Conservation (phyloP, 2,888 invertebrate genomes). For the Amphipyra berbera region DNA sequence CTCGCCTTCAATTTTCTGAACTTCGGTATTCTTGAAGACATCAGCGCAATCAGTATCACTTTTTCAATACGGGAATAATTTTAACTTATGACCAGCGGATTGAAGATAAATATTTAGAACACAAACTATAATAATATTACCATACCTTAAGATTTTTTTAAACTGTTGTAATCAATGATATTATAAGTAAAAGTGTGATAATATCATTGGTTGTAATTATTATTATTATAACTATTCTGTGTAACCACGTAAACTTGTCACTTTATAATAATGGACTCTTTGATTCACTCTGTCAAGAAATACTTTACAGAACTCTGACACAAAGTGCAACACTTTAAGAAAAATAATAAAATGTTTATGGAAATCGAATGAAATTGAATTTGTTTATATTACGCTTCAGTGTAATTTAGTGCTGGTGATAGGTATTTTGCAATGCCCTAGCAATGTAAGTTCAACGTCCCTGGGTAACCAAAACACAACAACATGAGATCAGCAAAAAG, state of each 20-base stretch:
- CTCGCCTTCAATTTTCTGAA: too few species aligned
- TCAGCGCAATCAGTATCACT: too few species aligned
- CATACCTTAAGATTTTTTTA: not conserved
- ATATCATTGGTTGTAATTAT: too few species aligned
- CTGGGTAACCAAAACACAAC: slow-evolving; percentile 15
- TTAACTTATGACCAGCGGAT: too few species aligned
- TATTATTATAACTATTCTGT: too few species aligned
- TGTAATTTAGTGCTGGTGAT: not conserved
- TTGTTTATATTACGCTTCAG: slow-evolving; percentile 27
- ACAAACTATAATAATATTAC: not conserved
- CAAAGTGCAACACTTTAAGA: slow-evolving; percentile 2
- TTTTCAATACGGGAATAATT: too few species aligned
- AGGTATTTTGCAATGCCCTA: slow-evolving; percentile 20
- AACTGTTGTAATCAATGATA: not conserved
- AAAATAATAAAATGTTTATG: slow-evolving; percentile 38
- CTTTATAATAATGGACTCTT: not conserved
- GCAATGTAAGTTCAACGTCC: slow-evolving; percentile 19
- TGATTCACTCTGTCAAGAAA: slow-evolving; percentile 15
- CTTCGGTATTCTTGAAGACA: too few species aligned
- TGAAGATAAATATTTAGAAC: too few species aligned
- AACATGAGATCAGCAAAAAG: slow-evolving; percentile 31
- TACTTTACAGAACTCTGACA: slow-evolving; percentile 6
- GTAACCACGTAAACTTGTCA: slow-evolving; percentile 22
- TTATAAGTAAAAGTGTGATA: too few species aligned
- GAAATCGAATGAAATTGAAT: slow-evolving; percentile 30